Evolutionary conservation across 1,140 invertebrate species (phyloP).

Genomic region (Caenorhabditis latens): DNA sequence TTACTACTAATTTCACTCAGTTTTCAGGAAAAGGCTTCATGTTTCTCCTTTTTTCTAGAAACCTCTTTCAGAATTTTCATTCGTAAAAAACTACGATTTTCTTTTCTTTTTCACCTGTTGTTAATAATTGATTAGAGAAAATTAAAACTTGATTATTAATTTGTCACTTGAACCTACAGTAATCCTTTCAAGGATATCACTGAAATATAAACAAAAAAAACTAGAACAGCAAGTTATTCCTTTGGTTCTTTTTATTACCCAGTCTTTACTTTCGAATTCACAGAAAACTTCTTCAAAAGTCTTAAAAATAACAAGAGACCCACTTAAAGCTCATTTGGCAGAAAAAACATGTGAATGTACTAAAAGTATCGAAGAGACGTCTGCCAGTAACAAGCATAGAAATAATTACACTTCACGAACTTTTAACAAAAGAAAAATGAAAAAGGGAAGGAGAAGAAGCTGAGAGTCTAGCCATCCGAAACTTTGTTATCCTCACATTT

Average conservation of each 20-base stretch:
- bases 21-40: neutral
- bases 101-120: too few species aligned
- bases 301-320: too few species aligned
- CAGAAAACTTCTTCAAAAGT: too few species aligned
- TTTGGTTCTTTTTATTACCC: too few species aligned
- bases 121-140: too few species aligned
- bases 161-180: too few species aligned
- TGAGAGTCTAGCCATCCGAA: constrained; percentile 45
- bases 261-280: too few species aligned
- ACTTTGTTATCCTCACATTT: constrained; percentile 10
- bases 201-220: too few species aligned
- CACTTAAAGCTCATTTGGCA: neutral
- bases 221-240: too few species aligned
- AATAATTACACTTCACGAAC: constrained; percentile 48
- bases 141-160: too few species aligned
- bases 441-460: neutral
- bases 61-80: neutral
- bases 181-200: too few species aligned
- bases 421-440: constrained; percentile 27
- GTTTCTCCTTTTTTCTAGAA: neutral
- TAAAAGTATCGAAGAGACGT: neutral
- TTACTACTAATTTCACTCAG: constrained; percentile 14
- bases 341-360: neutral
- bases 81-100: too few species aligned
- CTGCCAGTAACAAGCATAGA: neutral